Evolutionary conservation across 2,113 vertebrate genomes (phyloP), one percentile per base, ranked within the genome.

Genomic region (Pristiophorus japonicus): DNA sequence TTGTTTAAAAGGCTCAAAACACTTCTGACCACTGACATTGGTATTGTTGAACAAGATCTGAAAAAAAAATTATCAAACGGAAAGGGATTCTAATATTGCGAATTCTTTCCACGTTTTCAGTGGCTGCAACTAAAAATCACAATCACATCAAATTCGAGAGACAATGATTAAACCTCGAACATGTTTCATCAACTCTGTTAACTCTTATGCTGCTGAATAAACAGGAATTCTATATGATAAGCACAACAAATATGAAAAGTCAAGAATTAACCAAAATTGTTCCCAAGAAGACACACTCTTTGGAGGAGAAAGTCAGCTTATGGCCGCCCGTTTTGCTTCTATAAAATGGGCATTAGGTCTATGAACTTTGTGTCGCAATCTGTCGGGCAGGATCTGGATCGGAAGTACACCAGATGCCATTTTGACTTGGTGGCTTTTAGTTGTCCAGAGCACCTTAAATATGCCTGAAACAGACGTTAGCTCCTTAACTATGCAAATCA

Each of bases 1-100:
- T 94, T 94, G 66, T 70, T 94, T 94, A 94, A 47, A 94, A 94
- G 66, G 27, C 93, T 94, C 42, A 67, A 94, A 94, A 94, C 66
- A 47, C 38, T 94, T 70, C 42, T 30, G 65, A 70, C 51, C 66
- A 47, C 63, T 67, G 20, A 65, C 90, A 65, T 38, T 38, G 66
- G 66, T 51, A 94, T 70, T 47, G 65, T 47, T 73, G 66, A 94
- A 73, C 66, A 94, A 30, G 45, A 94, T 90, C 27, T 90, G 87
- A 70, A 94, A 90, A 90, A 34, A 70, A 22, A 20, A 94, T 24
- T 45, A 18, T 94, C 66, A 47, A 51, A 94, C 70, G 65, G 65
- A 63, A 94, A 94, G 65, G 18, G 42, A 94, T 47, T 73, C 45
- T 38, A 94, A 67, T 70, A 18, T 51, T 51, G 45, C 22, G 16